Evolutionary conservation across 2,888 invertebrate genomes (phyloP).

Genomic region (Nesidiocoris tenuis): DNA sequence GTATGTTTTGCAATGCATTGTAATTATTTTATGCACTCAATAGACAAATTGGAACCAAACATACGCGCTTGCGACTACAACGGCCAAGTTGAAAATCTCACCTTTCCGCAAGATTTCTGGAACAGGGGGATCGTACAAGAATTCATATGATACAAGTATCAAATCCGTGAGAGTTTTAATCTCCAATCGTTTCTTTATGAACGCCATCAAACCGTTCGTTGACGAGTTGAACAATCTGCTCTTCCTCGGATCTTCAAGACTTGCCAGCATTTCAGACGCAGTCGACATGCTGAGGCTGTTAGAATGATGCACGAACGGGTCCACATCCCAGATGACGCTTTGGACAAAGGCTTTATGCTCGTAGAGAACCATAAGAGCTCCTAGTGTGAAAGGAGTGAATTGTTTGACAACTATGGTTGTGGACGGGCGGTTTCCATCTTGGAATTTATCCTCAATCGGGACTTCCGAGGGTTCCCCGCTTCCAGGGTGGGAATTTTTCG

Average conservation of each 20-base stretch:
- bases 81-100: slow-evolving; percentile 14
- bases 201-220: slow-evolving; percentile 96
- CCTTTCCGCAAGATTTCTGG: slow-evolving; percentile 11
- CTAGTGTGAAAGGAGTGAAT: slow-evolving; percentile 87
- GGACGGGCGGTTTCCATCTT: slow-evolving; percentile 93
- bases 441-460: slow-evolving; percentile 91
- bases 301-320: slow-evolving; percentile 99
- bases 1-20: too few species aligned
- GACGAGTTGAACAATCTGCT: slow-evolving; percentile 86
- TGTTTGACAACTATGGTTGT: slow-evolving; percentile 90
- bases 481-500: slow-evolving; percentile 65
- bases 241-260: slow-evolving; percentile 67
- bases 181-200: slow-evolving; percentile 64
- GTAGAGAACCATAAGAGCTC: slow-evolving; percentile 90
- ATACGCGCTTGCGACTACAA: background rate
- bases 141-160: slow-evolving; percentile 2
- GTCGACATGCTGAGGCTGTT: slow-evolving; percentile 97
- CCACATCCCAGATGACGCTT: slow-evolving; percentile 97
- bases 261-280: slow-evolving; percentile 94
- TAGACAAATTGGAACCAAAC: slow-evolving; percentile 15
- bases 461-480: slow-evolving; percentile 57
- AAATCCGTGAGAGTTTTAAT: background rate
- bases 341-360: slow-evolving; percentile 99
- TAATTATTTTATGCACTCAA: too few species aligned
- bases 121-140: slow-evolving; percentile 10